Conservation (phyloP, 92 coral and sea anemone genomes). For the Paragorgia papillata region DNA sequence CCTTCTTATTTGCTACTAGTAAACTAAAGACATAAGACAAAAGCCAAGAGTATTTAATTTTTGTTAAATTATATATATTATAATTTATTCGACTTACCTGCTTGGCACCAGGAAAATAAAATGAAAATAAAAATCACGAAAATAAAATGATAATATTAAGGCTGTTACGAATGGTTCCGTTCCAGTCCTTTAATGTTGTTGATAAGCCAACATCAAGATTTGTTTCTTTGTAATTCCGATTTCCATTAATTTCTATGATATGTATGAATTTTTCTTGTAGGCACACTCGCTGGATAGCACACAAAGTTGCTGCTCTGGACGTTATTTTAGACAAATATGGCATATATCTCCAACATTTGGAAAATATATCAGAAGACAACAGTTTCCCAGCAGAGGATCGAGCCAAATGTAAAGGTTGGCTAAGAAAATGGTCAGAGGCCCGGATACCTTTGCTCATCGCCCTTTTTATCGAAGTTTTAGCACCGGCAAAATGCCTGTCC, state of each 20-base stretch:
- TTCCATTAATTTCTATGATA: slow-evolving; percentile 4
- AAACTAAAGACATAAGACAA: too few relatives aligned
- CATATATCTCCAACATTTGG: background rate
- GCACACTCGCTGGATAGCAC: slow-evolving; percentile 3
- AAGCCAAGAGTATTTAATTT: too few relatives aligned
- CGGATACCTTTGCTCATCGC: background rate
- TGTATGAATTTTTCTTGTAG: slow-evolving; percentile 3
- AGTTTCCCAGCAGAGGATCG: slow-evolving; percentile 2
- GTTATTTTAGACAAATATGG: background rate
- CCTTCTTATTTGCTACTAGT: too few relatives aligned
- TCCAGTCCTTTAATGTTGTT: too few relatives aligned
- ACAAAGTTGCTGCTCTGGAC: background rate
- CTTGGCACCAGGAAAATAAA: too few relatives aligned
- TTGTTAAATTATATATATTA: too few relatives aligned
- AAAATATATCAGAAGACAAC: background rate
- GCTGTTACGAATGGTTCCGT: too few relatives aligned
- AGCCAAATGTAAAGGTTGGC: slow-evolving; percentile 14
- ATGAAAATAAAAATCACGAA: too few relatives aligned
- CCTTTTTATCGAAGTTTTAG: slow-evolving; percentile 16
- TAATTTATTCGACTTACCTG: too few relatives aligned
- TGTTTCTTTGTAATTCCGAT: slow-evolving; percentile 1
- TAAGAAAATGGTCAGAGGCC: slow-evolving; percentile 6
- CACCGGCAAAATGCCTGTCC: slow-evolving; percentile 7
- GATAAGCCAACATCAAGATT: background rate
- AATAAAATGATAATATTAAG: too few relatives aligned